A percentile compares a stretch with the other conserved stretches of the same genome.
These are phyloP conservation scores for Pipistrellus kuhlii DNA, from an alignment of 2,797 vertebrate genomes.

Conservation along the genomic window DNA sequence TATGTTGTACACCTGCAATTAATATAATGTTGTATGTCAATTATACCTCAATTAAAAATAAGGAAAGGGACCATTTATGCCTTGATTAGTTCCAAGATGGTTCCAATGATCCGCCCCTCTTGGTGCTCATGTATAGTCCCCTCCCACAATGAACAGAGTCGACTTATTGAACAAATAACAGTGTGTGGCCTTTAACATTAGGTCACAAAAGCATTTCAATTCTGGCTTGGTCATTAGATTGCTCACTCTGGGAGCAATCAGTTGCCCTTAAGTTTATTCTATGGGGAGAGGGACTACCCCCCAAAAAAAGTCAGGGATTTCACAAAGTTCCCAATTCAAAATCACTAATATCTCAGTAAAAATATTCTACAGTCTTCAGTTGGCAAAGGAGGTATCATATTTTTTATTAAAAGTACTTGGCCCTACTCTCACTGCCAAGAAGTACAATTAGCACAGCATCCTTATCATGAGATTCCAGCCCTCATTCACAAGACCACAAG, in stretches of 20 bases:
- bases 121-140: background rate
- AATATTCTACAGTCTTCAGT: background rate
- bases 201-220: background rate
- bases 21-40: background rate
- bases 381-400: background rate
- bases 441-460: background rate
- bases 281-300: fast-evolving
- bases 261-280: background rate
- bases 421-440: background rate
- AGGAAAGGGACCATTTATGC: too few species aligned
- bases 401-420: background rate
- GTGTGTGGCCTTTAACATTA: background rate
- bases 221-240: background rate
- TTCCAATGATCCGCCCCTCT: background rate
- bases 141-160: background rate
- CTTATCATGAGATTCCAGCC: background rate
- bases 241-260: background rate
- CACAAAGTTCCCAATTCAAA: background rate
- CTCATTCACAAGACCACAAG: background rate
- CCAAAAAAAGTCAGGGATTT: background rate
- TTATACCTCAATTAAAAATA: background rate
- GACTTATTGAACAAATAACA: background rate
- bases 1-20: background rate
- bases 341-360: background rate
- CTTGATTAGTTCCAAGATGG: background rate